Percentiles rank a stretch among this genome's conserved stretches.
phyloP scores from a whole-genome alignment of 1,140 invertebrate species.

The Sarcophaga peregrina region DNA sequence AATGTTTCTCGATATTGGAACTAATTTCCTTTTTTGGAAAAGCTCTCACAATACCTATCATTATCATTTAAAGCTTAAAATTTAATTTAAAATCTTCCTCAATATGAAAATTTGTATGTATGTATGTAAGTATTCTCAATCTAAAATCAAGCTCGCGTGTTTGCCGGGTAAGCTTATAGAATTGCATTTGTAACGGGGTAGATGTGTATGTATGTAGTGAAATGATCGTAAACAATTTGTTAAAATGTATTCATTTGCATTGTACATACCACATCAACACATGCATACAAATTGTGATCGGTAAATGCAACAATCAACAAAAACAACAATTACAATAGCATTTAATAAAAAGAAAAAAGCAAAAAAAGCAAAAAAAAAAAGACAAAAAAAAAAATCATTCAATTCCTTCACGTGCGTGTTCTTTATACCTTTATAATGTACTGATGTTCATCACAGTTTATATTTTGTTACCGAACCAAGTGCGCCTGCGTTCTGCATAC shows the following conservation, averaged over 20 bases:
- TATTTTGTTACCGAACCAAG: not conserved
- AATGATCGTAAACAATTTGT: constrained; percentile 33
- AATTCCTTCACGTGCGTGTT: constrained; percentile 41
- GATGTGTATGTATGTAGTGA: constrained; percentile 9
- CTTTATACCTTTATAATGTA: constrained; percentile 3
- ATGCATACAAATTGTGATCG: constrained; percentile 40
- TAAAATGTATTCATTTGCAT: constrained; percentile 41
- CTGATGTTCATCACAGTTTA: not conserved
- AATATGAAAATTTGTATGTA: too few species aligned
- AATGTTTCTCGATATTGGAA: too few species aligned
- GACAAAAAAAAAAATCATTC: not conserved
- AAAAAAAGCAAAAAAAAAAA: not conserved
- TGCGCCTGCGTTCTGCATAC: constrained; percentile 31
- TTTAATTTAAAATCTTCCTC: too few species aligned
- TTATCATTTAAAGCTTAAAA: too few species aligned
- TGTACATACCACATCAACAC: constrained; percentile 25
- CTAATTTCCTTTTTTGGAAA: too few species aligned
- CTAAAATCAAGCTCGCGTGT: too few species aligned
- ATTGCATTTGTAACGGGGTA: not conserved
- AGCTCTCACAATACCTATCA: too few species aligned
- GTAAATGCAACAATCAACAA: not conserved
- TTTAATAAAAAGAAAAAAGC: not conserved
- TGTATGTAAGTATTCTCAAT: too few species aligned
- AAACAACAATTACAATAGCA: not conserved
- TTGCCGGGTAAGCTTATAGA: not conserved